phyloP scores from a whole-genome alignment of 2,797 vertebrate genomes.

The Pelodytes ibericus region DNA sequence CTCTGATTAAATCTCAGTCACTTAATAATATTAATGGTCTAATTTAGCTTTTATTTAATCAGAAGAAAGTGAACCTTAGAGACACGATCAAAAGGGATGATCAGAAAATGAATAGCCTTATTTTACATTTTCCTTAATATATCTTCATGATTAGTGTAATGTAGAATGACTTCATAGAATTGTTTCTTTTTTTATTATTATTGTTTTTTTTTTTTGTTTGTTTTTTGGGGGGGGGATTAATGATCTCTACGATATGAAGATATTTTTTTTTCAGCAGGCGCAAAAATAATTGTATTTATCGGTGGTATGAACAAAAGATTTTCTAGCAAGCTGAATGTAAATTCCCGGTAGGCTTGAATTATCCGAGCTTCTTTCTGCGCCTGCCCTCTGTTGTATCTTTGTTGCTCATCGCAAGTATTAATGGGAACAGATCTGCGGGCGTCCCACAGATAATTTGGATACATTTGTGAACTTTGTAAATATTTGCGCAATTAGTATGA shows the following conservation, averaged over 20 bases:
- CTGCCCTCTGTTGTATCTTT: background rate
- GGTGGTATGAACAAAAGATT: background rate
- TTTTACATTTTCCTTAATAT: conserved; percentile 23
- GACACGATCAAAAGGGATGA: conserved; percentile 38
- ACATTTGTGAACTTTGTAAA: conserved; percentile 45
- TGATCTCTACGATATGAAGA: background rate
- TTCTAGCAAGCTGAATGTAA: background rate
- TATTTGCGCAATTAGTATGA: conserved; percentile 43
- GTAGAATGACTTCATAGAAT: conserved; percentile 13
- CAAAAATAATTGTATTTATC: conserved; percentile 37
- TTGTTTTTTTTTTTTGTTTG: conserved; percentile 19
- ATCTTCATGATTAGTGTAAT: conserved; percentile 47
- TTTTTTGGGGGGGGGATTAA: background rate
- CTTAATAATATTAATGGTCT: conserved; percentile 54
- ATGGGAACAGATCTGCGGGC: conserved; percentile 3
- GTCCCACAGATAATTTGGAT: conserved; percentile 27
- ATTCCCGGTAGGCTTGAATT: conserved; percentile 17
- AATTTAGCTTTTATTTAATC: conserved; percentile 55
- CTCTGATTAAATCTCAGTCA: conserved; percentile 54
- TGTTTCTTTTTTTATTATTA: background rate
- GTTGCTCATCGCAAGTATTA: background rate
- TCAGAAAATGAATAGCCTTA: conserved; percentile 40
- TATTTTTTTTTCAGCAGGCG: no score
- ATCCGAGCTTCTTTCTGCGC: conserved; percentile 10
- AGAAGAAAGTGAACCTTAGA: conserved; percentile 47